Evolutionary conservation across 2,797 vertebrate species (phyloP).

Genomic region (Thripadectes ignobilis): DNA sequence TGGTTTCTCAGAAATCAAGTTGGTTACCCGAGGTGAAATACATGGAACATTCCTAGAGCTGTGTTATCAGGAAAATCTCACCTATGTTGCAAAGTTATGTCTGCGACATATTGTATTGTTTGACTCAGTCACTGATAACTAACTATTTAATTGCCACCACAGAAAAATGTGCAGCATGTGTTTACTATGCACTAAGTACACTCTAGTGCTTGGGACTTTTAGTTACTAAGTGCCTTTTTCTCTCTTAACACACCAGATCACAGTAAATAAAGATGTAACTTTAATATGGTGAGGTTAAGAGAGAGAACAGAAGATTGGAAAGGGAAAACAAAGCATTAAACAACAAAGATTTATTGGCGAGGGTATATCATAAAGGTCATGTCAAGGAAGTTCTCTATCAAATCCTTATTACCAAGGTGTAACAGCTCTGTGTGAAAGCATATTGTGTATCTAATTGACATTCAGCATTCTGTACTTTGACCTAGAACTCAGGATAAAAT

Average conservation of each 20-base stretch:
- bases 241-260: not conserved
- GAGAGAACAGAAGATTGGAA: not conserved
- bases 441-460: not conserved
- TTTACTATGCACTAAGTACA: not conserved
- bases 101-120: not conserved
- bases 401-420: not conserved
- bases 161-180: not conserved
- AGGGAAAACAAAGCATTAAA: not conserved
- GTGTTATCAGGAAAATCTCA: not conserved
- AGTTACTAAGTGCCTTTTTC: not conserved
- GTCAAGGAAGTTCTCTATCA: constrained; percentile 17
- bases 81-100: not conserved
- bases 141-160: not conserved
- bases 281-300: not conserved
- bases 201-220: not conserved
- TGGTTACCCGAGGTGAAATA: not conserved
- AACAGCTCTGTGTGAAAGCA: not conserved
- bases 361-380: not conserved
- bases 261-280: not conserved
- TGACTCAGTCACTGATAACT: not conserved
- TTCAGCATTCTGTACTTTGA: not conserved
- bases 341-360: not conserved
- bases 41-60: not conserved
- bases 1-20: not conserved
- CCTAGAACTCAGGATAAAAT: not conserved